Evolutionary conservation across 2,888 invertebrate species (phyloP), one percentile per base, ranked within the genome.

Genomic region (Cenopis cana): DNA sequence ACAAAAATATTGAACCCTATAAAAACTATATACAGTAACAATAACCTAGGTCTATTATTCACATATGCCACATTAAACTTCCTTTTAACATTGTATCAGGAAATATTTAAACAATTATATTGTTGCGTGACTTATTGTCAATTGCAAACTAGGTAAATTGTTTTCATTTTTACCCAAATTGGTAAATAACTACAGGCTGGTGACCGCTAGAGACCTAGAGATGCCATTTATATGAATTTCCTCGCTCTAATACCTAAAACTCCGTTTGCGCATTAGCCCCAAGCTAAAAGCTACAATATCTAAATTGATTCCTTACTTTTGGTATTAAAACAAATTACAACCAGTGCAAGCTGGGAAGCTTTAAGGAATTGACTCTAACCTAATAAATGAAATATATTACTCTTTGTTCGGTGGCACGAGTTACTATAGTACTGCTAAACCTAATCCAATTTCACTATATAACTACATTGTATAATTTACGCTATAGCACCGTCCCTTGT

Each of bases 311-410:
- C 29, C 71, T 61, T 36, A 71, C 66, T 60, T 71, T 71, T 67
- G 71, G 71, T 61, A 71, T 71, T 71, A 71, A 70, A 69, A 69
- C 57, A 59, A 66, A 70, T 66, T 66, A 66, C 66, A 67, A 71
- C 71, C 70, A 66, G 54, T 66, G 54, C 64, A 67, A 61, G 71
- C 66, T 38, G 12, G 38, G 18, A 65, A 65, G 70, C 70, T 70
- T 59, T 41, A 33, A 59, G 18, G 50, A 69, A 54, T 59, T 17
- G 54, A 54, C 18, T 24, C 49, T 61, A 70, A 67, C 60, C 61
- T 71, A 66, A 54, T 60, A 60, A 54, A 69, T 11, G 46, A 46
- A 67, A 67, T 71, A 71, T 70, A 70, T 70, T 70, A 66, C 54
- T 70, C 61, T 66, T 41, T 70, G 20, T 17, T 71, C 71, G 71